Percentiles rank a stretch among this genome's conserved stretches.
Evolutionary conservation across 2,113 vertebrate species (phyloP).

Genomic region (Podarcis muralis): DNA sequence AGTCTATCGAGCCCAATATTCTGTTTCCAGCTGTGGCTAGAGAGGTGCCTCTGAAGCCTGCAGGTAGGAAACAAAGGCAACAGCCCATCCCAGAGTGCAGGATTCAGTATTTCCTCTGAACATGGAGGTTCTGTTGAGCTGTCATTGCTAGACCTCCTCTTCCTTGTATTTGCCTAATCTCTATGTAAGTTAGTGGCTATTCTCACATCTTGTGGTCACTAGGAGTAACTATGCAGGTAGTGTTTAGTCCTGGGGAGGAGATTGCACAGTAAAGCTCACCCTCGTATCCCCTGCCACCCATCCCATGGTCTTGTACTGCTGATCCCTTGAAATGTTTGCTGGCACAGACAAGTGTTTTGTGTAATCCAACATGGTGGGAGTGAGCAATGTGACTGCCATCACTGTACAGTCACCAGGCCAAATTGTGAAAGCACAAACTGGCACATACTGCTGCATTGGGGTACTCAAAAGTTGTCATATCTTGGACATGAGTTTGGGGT

Average conservation of each 20-base stretch:
- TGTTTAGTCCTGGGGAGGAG: neutral
- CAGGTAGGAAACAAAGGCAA: neutral
- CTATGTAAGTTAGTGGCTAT: neutral
- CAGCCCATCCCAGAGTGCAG: neutral
- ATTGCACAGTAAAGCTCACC: neutral
- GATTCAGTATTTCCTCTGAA: neutral
- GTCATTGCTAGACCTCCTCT: neutral
- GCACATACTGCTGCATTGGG: neutral
- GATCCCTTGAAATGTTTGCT: neutral
- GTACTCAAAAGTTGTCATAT: neutral
- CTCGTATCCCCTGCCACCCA: neutral
- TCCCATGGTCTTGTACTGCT: neutral
- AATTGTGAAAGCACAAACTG: neutral
- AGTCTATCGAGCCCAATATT: neutral
- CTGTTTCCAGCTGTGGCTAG: neutral
- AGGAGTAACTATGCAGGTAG: neutral
- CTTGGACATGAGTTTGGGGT: neutral
- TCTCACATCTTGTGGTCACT: neutral
- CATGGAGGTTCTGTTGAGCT: neutral
- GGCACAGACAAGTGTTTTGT: neutral
- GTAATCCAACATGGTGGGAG: neutral
- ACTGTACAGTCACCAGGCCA: neutral
- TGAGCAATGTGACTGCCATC: neutral
- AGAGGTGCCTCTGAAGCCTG: neutral
- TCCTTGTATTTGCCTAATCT: neutral